Percentiles rank a stretch among this genome's conserved stretches.
phyloP scores from a whole-genome alignment of 2,113 vertebrate genomes.

The Kryptolebias marmoratus region DNA sequence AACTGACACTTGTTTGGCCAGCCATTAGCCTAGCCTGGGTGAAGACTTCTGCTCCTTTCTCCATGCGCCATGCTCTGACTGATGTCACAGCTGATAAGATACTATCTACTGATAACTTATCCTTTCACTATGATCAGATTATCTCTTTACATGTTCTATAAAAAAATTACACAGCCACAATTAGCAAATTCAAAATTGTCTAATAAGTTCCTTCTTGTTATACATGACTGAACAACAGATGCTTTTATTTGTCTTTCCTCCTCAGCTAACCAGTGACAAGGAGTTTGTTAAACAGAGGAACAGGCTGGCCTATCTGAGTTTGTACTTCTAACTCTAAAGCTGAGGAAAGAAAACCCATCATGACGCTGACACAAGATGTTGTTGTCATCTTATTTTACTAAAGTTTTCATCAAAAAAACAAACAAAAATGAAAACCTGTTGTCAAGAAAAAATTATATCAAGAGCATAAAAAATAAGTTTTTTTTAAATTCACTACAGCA shows the following conservation, averaged over 20 bases:
- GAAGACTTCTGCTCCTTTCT: too few relatives aligned
- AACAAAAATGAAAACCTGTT: neutral
- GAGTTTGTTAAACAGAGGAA: constrained; percentile 78
- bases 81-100: too few relatives aligned
- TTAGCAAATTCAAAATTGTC: too few relatives aligned
- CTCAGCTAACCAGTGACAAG: constrained; percentile 82
- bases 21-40: too few relatives aligned
- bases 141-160: too few relatives aligned
- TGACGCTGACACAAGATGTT: neutral
- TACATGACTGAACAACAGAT: neutral
- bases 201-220: too few relatives aligned
- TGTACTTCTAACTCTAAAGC: constrained; percentile 61
- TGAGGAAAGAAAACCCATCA: neutral
- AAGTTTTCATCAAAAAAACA: neutral
- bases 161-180: too few relatives aligned
- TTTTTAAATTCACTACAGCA: constrained; percentile 58
- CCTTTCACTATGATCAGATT: too few relatives aligned
- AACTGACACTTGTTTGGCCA: too few relatives aligned
- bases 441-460: neutral
- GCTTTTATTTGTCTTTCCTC: constrained; percentile 17
- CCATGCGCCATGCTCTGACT: too few relatives aligned
- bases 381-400: neutral
- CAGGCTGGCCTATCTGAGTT: constrained; percentile 79
- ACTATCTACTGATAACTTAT: too few relatives aligned
- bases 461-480: constrained; percentile 4